Conservation (phyloP, 2,797 vertebrate species). For the Octomys mimax region DNA sequence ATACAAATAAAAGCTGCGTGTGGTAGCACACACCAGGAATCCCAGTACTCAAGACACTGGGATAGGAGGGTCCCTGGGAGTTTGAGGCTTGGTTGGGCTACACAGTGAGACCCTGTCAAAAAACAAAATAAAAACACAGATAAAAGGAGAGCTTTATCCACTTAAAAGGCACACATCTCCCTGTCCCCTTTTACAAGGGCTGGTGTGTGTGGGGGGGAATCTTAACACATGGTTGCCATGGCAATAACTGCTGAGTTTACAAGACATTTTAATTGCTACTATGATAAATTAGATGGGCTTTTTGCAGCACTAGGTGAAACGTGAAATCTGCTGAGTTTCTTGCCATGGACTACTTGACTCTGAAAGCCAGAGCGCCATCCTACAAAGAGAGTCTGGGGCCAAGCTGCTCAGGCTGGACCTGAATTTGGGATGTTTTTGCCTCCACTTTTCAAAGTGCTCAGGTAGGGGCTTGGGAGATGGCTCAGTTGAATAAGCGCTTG, state of each 20-base stretch:
- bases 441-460: not conserved
- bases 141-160: constrained; percentile 37
- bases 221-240: constrained; percentile 16
- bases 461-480: too few relatives aligned
- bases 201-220: not conserved
- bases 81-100: not conserved
- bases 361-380: not conserved
- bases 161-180: constrained; percentile 30
- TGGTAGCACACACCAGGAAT: not conserved
- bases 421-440: too few relatives aligned
- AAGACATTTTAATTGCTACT: constrained; percentile 55
- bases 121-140: constrained; percentile 51
- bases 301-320: not conserved
- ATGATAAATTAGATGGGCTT: constrained; percentile 30
- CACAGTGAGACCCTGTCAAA: not conserved
- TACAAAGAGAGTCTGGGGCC: not conserved
- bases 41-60: not conserved
- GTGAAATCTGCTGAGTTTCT: constrained; percentile 40
- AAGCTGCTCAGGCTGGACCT: not conserved
- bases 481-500: too few relatives aligned
- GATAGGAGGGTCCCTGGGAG: not conserved
- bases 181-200: constrained; percentile 28
- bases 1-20: constrained; percentile 23
- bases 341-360: not conserved
- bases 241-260: constrained; percentile 42